phyloP scores from a whole-genome alignment of 2,113 vertebrate genomes.

The Rynchops niger region DNA sequence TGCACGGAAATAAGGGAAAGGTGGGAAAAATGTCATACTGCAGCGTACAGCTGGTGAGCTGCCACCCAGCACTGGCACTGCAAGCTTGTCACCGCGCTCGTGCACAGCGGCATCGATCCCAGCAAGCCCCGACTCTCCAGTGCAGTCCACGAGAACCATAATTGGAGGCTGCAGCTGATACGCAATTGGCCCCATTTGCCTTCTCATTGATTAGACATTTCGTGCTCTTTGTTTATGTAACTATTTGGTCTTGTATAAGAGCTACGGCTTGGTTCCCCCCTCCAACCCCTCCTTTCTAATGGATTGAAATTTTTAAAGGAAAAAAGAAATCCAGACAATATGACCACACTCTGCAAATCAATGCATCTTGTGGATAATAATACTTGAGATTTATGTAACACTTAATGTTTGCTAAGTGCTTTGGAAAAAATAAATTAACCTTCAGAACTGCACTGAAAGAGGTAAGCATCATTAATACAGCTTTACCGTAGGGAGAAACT shows the following conservation, averaged over 20 bases:
- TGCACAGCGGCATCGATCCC: not conserved
- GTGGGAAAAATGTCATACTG: accelerated
- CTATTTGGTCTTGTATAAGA: not conserved
- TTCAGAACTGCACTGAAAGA: not conserved
- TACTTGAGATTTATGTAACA: constrained; percentile 35
- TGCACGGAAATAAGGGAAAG: not conserved
- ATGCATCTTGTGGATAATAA: not conserved
- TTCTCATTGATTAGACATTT: not conserved
- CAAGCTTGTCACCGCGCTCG: not conserved
- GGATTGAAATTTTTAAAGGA: constrained; percentile 26
- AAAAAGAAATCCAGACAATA: constrained; percentile 21
- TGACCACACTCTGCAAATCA: constrained; percentile 35
- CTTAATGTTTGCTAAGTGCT: constrained; percentile 53
- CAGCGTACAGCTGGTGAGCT: not conserved
- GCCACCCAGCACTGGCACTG: not conserved
- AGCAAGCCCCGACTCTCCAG: not conserved
- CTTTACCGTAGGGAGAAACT: not conserved
- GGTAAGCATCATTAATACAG: not conserved
- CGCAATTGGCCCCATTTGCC: not conserved
- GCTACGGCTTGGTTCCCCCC: not conserved
- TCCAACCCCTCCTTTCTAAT: not conserved
- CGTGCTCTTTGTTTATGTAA: not conserved
- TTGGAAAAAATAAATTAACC: constrained; percentile 47
- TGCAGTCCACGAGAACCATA: accelerated
- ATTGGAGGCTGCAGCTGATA: not conserved